Evolutionary conservation across 1,140 invertebrate species (phyloP), one percentile per base, ranked within the genome.

Genomic region (Bradysia coprophila): DNA sequence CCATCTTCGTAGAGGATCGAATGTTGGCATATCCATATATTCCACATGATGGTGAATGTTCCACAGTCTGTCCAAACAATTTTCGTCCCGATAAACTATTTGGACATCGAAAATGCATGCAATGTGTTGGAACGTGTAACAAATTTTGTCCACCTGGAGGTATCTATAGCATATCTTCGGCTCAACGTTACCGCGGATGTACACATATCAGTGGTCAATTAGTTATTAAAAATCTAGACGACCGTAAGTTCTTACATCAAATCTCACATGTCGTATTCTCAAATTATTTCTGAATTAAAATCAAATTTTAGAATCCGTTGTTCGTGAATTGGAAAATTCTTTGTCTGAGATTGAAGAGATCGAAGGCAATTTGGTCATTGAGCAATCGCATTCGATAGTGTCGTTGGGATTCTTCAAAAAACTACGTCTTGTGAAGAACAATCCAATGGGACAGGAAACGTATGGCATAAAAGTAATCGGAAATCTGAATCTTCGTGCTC

Each of bases 341-440:
- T 61, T 96, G 33, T 76, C 74, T 15, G 68, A 70, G 40, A 80
- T 96, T 34, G 72, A 79, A 45, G 79, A 78, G 48, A 89, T 96
- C 28, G 65, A 70, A 21, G 78, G 81, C 1, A 82, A 73, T 48
- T 59, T 96, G 21, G 82, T 84, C 53, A 72, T 97, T 5, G 72
- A 78, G 10, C 72, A 87, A 4, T 87, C 85, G 9, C 80, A 78
- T 53, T 76, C 81, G 1, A 57, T 96, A 0, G 69, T 84, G 8
- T 88, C 88, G 2, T 62, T 97, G 13, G 75, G 81, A 54, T 96
- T 96, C 61, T 68, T 98, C n/a, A 80, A 77, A 51, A 86, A 73
- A 45, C 65, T 94, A 4, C 62, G 65, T 38, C 52, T 64, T 8
- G 92, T 93, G 44, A 62, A 65, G 4, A 84, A 83, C 11, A 53